A percentile compares a stretch with the other conserved stretches of the same genome.
Evolutionary conservation across 2,797 vertebrate genomes (phyloP).

Genomic region (Threskiornis aethiopicus): DNA sequence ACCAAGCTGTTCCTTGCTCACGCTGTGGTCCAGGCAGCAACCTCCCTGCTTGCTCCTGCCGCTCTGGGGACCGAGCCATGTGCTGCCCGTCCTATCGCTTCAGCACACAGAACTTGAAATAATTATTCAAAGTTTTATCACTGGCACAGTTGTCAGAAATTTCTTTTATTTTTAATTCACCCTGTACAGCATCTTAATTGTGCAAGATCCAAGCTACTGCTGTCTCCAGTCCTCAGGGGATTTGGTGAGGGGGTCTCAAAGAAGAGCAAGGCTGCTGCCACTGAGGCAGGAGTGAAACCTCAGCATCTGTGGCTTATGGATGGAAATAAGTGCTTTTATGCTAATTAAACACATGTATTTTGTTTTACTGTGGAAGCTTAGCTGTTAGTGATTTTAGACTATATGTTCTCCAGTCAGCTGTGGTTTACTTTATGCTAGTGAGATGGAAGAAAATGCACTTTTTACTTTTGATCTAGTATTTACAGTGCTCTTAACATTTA

Average conservation of each 20-base stretch:
- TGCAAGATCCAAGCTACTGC: neutral
- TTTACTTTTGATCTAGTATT: neutral
- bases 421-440: neutral
- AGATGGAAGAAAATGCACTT: neutral
- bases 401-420: neutral
- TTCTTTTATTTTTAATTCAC: neutral
- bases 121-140: neutral
- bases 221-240: neutral
- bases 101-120: neutral
- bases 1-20: neutral
- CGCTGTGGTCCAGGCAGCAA: neutral
- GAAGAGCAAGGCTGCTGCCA: neutral
- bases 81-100: neutral
- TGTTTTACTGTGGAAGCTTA: neutral
- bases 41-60: neutral
- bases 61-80: accelerated
- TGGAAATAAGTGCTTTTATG: neutral
- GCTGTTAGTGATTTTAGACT: neutral
- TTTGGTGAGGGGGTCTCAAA: neutral
- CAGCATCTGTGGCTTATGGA: neutral
- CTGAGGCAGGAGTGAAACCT: neutral
- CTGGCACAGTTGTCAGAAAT: neutral
- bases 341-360: neutral
- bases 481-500: neutral
- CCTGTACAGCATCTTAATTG: neutral